Conservation (phyloP, 1,140 invertebrate genomes). For the Babylonia areolata region DNA sequence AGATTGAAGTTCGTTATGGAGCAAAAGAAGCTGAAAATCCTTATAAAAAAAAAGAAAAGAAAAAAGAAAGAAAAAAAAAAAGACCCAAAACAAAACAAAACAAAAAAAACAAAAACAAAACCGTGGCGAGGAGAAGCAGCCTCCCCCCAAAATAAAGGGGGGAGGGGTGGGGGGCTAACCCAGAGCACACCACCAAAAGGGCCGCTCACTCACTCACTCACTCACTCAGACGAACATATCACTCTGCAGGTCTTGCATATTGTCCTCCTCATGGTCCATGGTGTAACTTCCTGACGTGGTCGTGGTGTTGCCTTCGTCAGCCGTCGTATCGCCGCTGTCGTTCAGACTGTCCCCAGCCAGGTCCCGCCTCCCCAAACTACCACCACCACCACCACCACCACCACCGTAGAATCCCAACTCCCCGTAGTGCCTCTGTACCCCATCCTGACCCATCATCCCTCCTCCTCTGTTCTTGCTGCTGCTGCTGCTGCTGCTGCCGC, state of each 20-base stretch:
- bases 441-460: neutral
- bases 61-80: no score
- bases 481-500: neutral
- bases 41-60: no score
- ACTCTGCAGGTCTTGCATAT: constrained; percentile 33
- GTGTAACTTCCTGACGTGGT: constrained; percentile 43
- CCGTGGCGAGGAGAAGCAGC: no score
- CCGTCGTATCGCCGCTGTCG: constrained; percentile 16
- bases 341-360: constrained; percentile 29
- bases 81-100: no score
- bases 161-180: no score
- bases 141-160: no score
- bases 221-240: constrained; percentile 33
- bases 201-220: no score
- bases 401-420: constrained; percentile 15
- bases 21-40: no score
- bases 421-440: neutral
- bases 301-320: constrained; percentile 32
- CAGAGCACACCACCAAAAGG: no score
- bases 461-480: neutral
- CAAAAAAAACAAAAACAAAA: no score
- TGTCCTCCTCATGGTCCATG: constrained; percentile 31
- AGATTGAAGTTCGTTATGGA: no score
- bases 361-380: constrained; percentile 6
- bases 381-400: neutral